Base-by-base conservation (phyloP, 2,113 vertebrate species). In the Sisor rabdophorus region DNA sequence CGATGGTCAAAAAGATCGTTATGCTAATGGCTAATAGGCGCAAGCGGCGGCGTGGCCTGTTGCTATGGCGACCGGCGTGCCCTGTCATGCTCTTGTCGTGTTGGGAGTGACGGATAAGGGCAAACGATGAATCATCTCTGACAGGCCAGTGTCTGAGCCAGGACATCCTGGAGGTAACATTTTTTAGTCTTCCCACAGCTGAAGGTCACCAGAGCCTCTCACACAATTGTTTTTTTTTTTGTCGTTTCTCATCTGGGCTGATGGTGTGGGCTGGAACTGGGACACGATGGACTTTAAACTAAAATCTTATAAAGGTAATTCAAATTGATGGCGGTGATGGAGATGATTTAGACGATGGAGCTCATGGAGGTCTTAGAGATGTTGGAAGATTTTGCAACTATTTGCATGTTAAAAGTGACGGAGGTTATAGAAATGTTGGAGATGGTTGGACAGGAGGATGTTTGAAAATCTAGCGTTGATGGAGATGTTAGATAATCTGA, bases 21-120 rank as follows among this genome's bases (percentile, higher is more conserved):
- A 74, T 74, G 32, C 48, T 73, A 77, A 79, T 72, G 24, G n/a
- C n/a, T n/a, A 71, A 52, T 28, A 36, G 3, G 50, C 24, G 36
- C 24, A 11, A 55, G 58, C 71, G 32, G 53, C 24, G 12, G 72
- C 76, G 2, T 28, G 44, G 44, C 36, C 48, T 19, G 44, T 80
- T 28, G 4, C 55, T 71, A 28, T 59, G 55, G 75, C 50, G 71
- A 78, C 36, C 12, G 52, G 50, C 65, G 60, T 11, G 24, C 32
- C 19, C 36, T 16, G 54, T 26, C 5, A 24, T 15, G n/a, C 4
- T 63, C 44, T 53, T 52, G 54, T 59, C 56, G 12, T 10, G 20
- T 68, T 30, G 15, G 32, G 44, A 28, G 77, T 80, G 83, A 80
- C 71, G 69, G 69, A 84, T 77, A 55, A 32, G 16, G 36, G 24